These are phyloP conservation scores for Mormyrus proboscirostris DNA, from an alignment of 2,797 vertebrate genomes.

Conservation along the genomic window DNA sequence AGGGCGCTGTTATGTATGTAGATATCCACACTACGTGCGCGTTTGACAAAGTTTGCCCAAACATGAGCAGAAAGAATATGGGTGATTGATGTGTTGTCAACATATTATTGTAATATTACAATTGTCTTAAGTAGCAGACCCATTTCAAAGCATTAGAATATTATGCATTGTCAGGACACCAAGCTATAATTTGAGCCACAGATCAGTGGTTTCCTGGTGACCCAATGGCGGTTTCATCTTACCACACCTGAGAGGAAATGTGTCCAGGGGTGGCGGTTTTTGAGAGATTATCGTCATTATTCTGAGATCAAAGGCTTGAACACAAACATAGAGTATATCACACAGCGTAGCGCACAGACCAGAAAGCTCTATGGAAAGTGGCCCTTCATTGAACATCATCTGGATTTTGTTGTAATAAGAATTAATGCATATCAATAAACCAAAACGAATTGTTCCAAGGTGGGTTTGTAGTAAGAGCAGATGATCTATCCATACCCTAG, in stretches of 20 bases:
- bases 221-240: background rate
- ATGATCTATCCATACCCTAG: background rate
- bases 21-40: background rate
- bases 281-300: background rate
- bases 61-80: background rate
- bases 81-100: conserved; percentile 5
- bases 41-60: conserved; percentile 8
- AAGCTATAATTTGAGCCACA: background rate
- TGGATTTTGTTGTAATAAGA: background rate
- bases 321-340: background rate
- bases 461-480: background rate
- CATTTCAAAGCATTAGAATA: conserved; percentile 5
- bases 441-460: background rate
- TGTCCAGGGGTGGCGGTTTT: background rate
- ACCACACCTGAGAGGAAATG: background rate
- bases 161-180: background rate
- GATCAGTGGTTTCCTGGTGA: background rate
- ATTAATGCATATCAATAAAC: background rate
- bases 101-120: background rate
- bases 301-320: background rate
- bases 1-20: background rate
- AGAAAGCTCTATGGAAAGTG: background rate
- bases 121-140: background rate
- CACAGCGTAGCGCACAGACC: background rate
- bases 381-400: background rate